Percentiles rank a stretch among this genome's conserved stretches.
phyloP scores from a whole-genome alignment of 2,113 vertebrate genomes.

The Cyanoliseus patagonus region DNA sequence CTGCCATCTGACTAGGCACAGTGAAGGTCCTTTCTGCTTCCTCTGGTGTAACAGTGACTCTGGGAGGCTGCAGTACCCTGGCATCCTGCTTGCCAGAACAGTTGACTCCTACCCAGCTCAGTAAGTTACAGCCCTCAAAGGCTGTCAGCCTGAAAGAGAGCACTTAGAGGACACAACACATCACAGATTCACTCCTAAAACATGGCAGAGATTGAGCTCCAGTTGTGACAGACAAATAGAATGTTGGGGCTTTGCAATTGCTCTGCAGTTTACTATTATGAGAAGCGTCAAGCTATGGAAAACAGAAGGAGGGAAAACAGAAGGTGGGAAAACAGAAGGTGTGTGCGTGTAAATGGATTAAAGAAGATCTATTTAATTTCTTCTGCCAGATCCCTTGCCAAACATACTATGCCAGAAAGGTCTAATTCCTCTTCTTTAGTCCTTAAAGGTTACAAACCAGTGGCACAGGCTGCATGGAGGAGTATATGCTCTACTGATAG shows the following conservation, averaged over 20 bases:
- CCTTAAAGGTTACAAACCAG: not conserved
- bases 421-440: not conserved
- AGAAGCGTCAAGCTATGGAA: not conserved
- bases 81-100: not conserved
- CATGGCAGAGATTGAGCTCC: not conserved
- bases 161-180: not conserved
- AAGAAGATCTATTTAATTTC: not conserved
- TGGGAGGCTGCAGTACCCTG: not conserved
- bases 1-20: not conserved
- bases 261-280: not conserved
- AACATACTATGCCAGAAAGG: not conserved
- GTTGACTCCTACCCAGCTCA: not conserved
- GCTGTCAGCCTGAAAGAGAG: not conserved
- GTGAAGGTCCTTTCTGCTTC: not conserved
- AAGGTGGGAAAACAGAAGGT: not conserved
- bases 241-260: accelerated
- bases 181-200: not conserved
- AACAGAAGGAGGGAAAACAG: not conserved
- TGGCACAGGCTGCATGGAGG: not conserved
- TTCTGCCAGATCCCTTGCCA: not conserved
- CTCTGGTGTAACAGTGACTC: not conserved
- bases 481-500: not conserved
- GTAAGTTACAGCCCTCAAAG: not conserved
- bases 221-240: not conserved
- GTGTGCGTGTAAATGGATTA: not conserved